Base-by-base conservation (phyloP, 2,113 vertebrate species). In the Megalops atlanticus region DNA sequence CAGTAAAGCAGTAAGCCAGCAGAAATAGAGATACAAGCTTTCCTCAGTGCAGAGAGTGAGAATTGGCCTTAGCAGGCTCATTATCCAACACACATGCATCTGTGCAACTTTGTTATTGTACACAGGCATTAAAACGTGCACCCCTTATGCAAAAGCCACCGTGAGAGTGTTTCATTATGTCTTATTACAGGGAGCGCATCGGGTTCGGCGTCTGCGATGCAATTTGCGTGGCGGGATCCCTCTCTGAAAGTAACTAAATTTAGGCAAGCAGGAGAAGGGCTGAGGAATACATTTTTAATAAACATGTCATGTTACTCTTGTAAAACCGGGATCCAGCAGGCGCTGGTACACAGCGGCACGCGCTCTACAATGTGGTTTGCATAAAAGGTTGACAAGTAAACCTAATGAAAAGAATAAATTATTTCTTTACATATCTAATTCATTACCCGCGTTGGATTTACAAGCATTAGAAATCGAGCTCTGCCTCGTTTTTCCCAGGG, bases 301-400 rank as follows among this genome's bases (percentile, higher is more conserved):
- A 81, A 81, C 52, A 70, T 76, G 80, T 76, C 33, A 70, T 81
- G 54, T 81, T 81, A 24, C 70, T 69, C 80, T 69, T 81, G 80
- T 76, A 69, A 76, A 75, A 76, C 68, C 39, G 45, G 52, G 76
- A 81, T 81, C 76, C 68, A 76, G 39, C 49, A 81, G 40, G 52
- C 24, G 38, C 49, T 68, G 76, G 74, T 75, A 75, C 69, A 18
- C 64, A 52, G 16, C 39, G 35, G 47, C 35, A 27, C 69, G 52
- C 47, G 80, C 71, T 45, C 15, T 36, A 31, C 58, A 64, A 43
- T 76, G 54, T 73, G 64, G 54, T 76, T 70, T 27, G 54, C 52
- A 68, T 40, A 76, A 76, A 35, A 36, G 27, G 54, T 75, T 68
- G 72, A 49, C 80, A 81, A 39, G 52, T 81, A 81, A 81, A 69